These are phyloP conservation scores for Colletes gigas DNA, from an alignment of 1,140 invertebrate species.

Conservation along the genomic window DNA sequence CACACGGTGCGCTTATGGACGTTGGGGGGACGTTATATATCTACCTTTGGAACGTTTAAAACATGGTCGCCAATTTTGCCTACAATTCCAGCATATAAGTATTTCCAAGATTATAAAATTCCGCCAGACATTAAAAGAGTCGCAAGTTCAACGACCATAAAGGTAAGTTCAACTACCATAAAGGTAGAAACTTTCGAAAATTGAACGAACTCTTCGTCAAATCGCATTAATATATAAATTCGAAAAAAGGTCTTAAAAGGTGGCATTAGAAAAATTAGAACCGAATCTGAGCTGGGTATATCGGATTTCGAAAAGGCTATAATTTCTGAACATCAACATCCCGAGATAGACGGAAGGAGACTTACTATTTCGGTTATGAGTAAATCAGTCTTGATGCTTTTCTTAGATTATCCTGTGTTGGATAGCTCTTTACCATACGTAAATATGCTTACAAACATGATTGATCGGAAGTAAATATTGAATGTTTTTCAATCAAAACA, in stretches of 20 bases:
- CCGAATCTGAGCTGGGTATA: slow-evolving; percentile 38
- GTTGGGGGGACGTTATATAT: slow-evolving; percentile 85
- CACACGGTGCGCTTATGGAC: slow-evolving; percentile 87
- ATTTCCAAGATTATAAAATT: slow-evolving; percentile 77
- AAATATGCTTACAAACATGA: slow-evolving; percentile 26
- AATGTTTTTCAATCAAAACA: slow-evolving; percentile 26
- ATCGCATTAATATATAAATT: not conserved
- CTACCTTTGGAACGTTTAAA: slow-evolving; percentile 85
- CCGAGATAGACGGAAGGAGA: slow-evolving; percentile 77
- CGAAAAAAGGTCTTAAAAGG: slow-evolving; percentile 65
- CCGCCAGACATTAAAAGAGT: slow-evolving; percentile 85
- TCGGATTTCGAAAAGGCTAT: slow-evolving; percentile 45
- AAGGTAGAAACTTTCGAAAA: not conserved
- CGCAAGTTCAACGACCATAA: slow-evolving; percentile 85
- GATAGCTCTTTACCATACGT: slow-evolving; percentile 80
- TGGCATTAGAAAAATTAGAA: slow-evolving; percentile 23
- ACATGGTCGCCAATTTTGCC: slow-evolving; percentile 82
- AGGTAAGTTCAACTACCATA: slow-evolving; percentile 61
- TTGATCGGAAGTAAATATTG: not conserved
- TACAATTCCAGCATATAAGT: slow-evolving; percentile 72
- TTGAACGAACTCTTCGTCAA: not conserved
- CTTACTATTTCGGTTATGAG: slow-evolving; percentile 78
- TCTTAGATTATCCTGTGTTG: slow-evolving; percentile 72
- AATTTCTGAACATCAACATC: slow-evolving; percentile 67
- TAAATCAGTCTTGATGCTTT: slow-evolving; percentile 76